Conservation (phyloP, 1,140 invertebrate genomes). For the Octopus bimaculoides region DNA sequence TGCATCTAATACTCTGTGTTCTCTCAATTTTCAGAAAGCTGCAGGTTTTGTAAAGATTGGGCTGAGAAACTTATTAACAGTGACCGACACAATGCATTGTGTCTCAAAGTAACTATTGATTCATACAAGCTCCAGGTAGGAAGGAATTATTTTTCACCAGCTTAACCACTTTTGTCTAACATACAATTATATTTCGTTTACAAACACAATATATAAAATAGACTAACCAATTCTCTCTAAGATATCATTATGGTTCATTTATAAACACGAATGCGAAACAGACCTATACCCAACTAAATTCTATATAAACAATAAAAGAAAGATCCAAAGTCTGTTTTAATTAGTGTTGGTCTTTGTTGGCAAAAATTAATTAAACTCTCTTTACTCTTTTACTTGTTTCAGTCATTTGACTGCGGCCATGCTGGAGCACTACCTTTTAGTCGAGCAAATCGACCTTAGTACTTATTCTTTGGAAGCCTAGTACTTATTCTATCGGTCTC, state of each 20-base stretch:
- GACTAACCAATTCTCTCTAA: not conserved
- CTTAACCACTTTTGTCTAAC: not conserved
- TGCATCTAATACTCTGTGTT: no score
- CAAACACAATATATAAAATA: not conserved
- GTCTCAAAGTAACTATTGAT: conserved; percentile 2
- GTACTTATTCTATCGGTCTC: no score
- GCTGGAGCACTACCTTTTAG: no score
- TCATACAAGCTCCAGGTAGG: conserved; percentile 9
- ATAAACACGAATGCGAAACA: not conserved
- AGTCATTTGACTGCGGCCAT: no score
- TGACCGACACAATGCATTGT: conserved; percentile 7
- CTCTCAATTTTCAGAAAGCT: not conserved
- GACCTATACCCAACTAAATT: not conserved
- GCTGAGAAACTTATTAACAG: not conserved
- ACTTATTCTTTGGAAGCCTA: no score
- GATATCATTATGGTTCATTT: not conserved
- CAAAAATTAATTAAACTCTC: not conserved
- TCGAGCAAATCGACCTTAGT: no score
- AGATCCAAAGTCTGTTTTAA: not conserved
- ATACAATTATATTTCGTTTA: not conserved
- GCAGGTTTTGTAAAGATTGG: not conserved
- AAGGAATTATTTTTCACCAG: not conserved
- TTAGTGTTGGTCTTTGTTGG: not conserved
- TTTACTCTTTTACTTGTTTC: conserved; percentile 2
- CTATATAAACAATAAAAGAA: not conserved